Evolutionary conservation across 1,140 invertebrate genomes (phyloP).

Genomic region (Tetragnatha versicolor): DNA sequence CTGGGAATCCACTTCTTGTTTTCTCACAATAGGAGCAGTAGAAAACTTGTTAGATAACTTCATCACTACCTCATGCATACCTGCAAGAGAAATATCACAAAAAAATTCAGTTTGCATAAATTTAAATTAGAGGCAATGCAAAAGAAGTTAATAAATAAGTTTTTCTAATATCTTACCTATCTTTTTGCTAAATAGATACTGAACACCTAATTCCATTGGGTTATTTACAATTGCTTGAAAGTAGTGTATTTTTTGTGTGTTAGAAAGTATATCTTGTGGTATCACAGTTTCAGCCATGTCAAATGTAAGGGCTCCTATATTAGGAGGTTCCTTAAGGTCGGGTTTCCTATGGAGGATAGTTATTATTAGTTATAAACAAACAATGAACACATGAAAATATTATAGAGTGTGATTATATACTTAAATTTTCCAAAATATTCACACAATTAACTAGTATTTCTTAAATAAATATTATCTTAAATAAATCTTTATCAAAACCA

Average conservation of each 20-base stretch:
- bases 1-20: constrained; percentile 55
- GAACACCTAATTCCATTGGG: constrained; percentile 49
- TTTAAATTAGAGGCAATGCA: not conserved
- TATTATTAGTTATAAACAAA: not conserved
- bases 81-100: not conserved
- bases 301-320: constrained; percentile 51
- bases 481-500: no score
- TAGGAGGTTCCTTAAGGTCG: not conserved
- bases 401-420: no score
- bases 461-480: not conserved
- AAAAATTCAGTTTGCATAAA: not conserved
- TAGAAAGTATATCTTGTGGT: constrained; percentile 46
- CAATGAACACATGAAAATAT: no score
- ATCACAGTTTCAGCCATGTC: constrained; percentile 52
- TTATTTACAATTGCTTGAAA: constrained; percentile 50
- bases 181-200: constrained; percentile 42
- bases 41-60: constrained; percentile 48
- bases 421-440: no score
- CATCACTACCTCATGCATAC: constrained; percentile 50
- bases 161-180: constrained; percentile 22
- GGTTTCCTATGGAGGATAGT: constrained; percentile 19
- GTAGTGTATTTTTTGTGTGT: constrained; percentile 53
- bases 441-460: not conserved
- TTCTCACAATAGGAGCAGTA: constrained; percentile 17
- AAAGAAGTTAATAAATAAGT: not conserved